Conservation (phyloP, 2,797 vertebrate genomes). For the Clarias pachynema region DNA sequence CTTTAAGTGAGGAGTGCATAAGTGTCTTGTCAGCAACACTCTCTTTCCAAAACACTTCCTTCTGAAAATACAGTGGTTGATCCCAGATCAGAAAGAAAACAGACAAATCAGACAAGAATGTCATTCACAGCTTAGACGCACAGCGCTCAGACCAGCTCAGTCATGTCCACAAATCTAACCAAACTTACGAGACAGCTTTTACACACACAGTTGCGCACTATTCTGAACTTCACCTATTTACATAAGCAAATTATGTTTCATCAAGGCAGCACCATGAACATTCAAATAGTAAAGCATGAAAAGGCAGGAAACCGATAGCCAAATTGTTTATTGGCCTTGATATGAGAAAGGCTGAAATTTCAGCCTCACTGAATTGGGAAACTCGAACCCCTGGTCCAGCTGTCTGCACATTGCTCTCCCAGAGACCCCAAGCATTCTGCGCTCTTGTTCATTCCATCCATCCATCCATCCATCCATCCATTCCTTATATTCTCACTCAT, state of each 20-base stretch:
- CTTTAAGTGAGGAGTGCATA: conserved; percentile 63
- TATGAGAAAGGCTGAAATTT: conserved; percentile 78
- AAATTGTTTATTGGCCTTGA: conserved; percentile 75
- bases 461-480: conserved; percentile 42
- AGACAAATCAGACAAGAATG: conserved; percentile 64
- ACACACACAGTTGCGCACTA: conserved; percentile 36
- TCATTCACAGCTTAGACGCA: conserved; percentile 61
- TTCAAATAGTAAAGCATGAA: conserved; percentile 60
- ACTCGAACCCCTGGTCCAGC: conserved; percentile 76
- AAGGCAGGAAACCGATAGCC: conserved; percentile 67
- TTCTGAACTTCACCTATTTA: conserved; percentile 65
- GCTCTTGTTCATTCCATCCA: conserved; percentile 55
- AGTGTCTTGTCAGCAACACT: conserved; percentile 75
- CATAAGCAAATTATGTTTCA: conserved; percentile 66
- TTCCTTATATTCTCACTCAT: conserved; percentile 41
- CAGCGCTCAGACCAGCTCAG: conserved; percentile 63
- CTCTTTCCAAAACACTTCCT: conserved; percentile 73
- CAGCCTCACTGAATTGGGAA: conserved; percentile 74
- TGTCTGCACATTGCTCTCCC: conserved; percentile 64
- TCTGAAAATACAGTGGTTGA: conserved; percentile 61
- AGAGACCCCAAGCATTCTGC: conserved; percentile 48
- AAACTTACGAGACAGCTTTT: conserved; percentile 45
- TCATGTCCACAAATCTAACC: conserved; percentile 52
- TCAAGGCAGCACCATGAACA: conserved; percentile 42
- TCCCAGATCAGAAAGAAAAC: conserved; percentile 67